A percentile compares a stretch with the other conserved stretches of the same genome.
These are phyloP conservation scores for Betta splendens DNA, from an alignment of 2,797 vertebrate species.

Conservation along the genomic window DNA sequence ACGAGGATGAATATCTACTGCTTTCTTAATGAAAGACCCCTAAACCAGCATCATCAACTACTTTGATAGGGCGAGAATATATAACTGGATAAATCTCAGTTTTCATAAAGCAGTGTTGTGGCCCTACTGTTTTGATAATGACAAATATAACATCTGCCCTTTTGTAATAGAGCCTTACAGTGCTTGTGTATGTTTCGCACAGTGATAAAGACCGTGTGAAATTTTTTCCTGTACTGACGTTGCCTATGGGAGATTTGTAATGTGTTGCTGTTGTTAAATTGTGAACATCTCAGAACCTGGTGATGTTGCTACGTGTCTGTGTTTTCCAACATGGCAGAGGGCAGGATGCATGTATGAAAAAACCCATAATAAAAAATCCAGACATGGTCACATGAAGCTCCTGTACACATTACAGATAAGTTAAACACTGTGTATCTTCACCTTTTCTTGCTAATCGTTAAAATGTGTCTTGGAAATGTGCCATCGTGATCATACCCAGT, in stretches of 20 bases:
- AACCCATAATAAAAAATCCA: no score
- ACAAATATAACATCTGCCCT: conserved; percentile 1
- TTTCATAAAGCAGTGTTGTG: conserved; percentile 27
- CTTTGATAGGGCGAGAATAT: conserved; percentile 8
- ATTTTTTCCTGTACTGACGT: neutral
- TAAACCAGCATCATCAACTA: neutral
- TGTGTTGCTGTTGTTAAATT: conserved; percentile 23
- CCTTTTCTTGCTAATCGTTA: neutral
- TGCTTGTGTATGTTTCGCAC: conserved; percentile 12
- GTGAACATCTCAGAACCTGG: conserved; percentile 4
- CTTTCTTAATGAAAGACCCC: neutral
- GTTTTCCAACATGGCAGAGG: neutral
- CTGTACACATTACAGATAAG: neutral
- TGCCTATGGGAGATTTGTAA: conserved; percentile 2
- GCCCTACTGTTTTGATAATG: conserved; percentile 35
- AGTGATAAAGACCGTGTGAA: conserved; percentile 18
- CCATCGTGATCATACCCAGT: neutral
- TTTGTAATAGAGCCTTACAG: conserved; percentile 13
- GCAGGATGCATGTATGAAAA: neutral
- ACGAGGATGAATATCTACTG: neutral
- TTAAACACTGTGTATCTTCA: neutral
- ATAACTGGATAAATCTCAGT: conserved; percentile 14
- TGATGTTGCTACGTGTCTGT: conserved; percentile 1
- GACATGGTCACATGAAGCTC: conserved; percentile 11
- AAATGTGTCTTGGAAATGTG: neutral